These are phyloP conservation scores for Rhinophrynus dorsalis DNA, from an alignment of 2,797 vertebrate genomes.

Conservation along the genomic window DNA sequence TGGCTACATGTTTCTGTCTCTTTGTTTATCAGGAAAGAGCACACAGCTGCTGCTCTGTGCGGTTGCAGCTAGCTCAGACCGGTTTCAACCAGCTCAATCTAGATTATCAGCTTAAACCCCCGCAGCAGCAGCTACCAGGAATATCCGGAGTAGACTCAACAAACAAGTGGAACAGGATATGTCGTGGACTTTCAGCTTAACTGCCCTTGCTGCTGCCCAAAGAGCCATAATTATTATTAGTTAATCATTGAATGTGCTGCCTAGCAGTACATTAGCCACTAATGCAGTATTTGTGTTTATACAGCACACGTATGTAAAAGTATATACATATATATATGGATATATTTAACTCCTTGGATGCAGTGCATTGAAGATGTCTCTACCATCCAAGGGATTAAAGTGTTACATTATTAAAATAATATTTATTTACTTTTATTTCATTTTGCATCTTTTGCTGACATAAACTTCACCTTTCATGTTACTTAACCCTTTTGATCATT, in stretches of 20 bases:
- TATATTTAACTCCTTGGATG: no score
- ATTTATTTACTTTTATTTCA: no score
- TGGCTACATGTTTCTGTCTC: conserved; percentile 6
- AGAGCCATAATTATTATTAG: not conserved
- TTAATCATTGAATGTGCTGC: not conserved
- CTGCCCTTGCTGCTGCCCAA: not conserved
- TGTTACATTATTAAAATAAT: no score
- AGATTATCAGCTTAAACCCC: conserved; percentile 19
- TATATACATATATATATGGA: no score
- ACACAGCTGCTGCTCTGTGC: conserved; percentile 28
- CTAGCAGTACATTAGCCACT: not conserved
- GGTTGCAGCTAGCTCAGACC: conserved; percentile 22
- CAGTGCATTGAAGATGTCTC: no score
- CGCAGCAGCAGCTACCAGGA: conserved; percentile 15
- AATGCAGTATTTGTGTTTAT: no score
- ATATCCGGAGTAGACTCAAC: conserved; percentile 27
- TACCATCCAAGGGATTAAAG: no score
- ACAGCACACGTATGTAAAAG: no score
- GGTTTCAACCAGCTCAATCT: conserved; percentile 31
- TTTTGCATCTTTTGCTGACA: no score
- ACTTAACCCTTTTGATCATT: no score
- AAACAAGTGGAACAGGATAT: conserved; percentile 14
- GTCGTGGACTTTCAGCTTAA: not conserved
- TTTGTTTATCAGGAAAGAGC: conserved; percentile 38
- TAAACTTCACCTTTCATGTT: no score